Evolutionary conservation across 2,888 invertebrate species (phyloP), one percentile per base, ranked within the genome.

Genomic region (Apocheima hispidaria): DNA sequence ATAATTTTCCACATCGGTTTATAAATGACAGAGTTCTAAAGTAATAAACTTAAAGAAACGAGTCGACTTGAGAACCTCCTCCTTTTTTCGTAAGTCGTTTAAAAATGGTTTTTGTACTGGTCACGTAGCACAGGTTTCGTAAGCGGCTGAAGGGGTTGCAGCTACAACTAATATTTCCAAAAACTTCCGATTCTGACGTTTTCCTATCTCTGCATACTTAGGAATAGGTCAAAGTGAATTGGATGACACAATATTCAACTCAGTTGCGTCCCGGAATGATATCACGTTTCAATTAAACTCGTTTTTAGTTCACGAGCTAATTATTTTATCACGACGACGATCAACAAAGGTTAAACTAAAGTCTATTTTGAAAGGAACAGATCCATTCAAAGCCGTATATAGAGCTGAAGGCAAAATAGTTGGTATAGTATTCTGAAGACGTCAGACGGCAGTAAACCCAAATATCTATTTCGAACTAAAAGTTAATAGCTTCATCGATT

Each of bases 231-330:
- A 21, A 41, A 41, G 21, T 21, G n/a, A n/a, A 12, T 18, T n/a
- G 10, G 18, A 5, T 41, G 41, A 40, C 10, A 10, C n/a, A 41
- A 0, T 21, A 23, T 21, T 12, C n/a, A n/a, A n/a, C n/a, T 4
- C 7, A 21, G 21, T 6, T 26, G 6, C 0, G 20, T 41, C 20
- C 20, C 9, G 14, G 14, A 26, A 44, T 16, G 26, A 26, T 44
- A 26, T 26, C 9, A 28, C 26, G 26, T 26, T 18, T 21, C 21
- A 41, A 12, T 41, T 41, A 41, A 41, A 43, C 43, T 43, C 43
- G 43, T 43, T 5, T 20, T 43, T 23, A 43, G 43, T 23, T 43
- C 23, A 43, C 26, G 26, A 12, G 14, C 23, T 43, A 23, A 23
- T 43, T 26, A 43, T 38, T 16, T 16, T 9, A 40, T 12, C n/a